Percentiles rank a stretch among this genome's conserved stretches.
These are phyloP conservation scores for Etia nguti DNA, from an alignment of 2,113 vertebrate species.

Conservation along the genomic window DNA sequence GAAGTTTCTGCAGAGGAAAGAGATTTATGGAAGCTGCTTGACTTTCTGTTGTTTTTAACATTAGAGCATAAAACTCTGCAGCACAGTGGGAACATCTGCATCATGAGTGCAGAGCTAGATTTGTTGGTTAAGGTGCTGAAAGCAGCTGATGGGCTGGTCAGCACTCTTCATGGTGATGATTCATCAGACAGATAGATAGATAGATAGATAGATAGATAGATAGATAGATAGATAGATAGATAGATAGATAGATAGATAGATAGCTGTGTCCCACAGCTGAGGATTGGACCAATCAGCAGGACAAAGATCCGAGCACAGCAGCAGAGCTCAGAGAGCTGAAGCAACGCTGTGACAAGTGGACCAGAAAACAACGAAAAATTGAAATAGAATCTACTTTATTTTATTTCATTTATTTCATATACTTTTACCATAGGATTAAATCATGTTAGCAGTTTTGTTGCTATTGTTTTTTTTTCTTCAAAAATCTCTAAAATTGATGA, in stretches of 20 bases:
- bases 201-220: too few species aligned
- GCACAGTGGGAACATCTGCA: neutral
- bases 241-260: too few species aligned
- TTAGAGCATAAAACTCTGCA: neutral
- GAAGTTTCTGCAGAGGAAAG: neutral
- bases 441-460: neutral
- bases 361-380: neutral
- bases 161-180: neutral
- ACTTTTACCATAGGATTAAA: neutral
- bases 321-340: neutral
- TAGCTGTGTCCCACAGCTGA: neutral
- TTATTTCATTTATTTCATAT: neutral
- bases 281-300: neutral
- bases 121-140: neutral
- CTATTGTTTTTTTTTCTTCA: neutral
- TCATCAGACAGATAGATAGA: too few species aligned
- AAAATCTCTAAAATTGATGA: neutral
- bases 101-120: rapidly evolving
- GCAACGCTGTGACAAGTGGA: neutral
- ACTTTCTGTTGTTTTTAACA: neutral
- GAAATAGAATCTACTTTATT: neutral
- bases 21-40: neutral
- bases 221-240: too few species aligned
- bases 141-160: neutral
- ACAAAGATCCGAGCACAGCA: neutral